Conservation (phyloP, 1,140 invertebrate genomes). For the Triops cancriformis region DNA sequence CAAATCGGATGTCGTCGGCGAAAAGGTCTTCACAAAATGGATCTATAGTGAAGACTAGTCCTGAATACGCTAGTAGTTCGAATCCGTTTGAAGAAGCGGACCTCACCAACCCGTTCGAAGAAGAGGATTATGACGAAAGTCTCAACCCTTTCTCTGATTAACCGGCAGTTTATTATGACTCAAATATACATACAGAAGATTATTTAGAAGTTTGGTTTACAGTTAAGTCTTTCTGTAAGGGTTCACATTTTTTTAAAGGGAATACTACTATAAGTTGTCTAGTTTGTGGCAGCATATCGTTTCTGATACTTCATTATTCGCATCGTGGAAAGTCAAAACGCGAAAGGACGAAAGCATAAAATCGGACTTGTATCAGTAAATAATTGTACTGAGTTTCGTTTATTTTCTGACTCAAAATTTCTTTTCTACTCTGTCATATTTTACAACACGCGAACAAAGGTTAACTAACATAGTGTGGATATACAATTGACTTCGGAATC, state of each 20-base stretch:
- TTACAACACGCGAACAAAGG: no score
- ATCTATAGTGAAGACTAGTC: neutral
- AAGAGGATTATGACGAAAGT: slow-evolving; percentile 53
- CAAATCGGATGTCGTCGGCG: neutral
- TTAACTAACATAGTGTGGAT: no score
- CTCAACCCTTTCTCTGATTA: slow-evolving; percentile 50
- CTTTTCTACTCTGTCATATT: no score
- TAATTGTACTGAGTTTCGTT: no score
- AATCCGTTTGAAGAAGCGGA: slow-evolving; percentile 50
- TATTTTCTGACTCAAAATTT: no score
- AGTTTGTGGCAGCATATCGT: neutral
- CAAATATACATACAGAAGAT: no score
- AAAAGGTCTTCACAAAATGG: neutral
- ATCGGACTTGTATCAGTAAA: no score
- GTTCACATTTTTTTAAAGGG: neutral
- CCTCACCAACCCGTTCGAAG: slow-evolving; percentile 37
- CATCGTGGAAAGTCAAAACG: neutral
- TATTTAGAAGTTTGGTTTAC: neutral
- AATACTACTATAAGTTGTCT: no score
- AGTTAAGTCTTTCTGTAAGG: neutral
- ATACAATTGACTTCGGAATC: no score
- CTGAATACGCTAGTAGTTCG: neutral
- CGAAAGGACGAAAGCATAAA: no score
- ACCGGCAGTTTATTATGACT: slow-evolving; percentile 2
- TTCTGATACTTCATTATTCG: neutral